Conservation (phyloP, 2,113 vertebrate genomes). For the Coptodon bakossiorum region DNA sequence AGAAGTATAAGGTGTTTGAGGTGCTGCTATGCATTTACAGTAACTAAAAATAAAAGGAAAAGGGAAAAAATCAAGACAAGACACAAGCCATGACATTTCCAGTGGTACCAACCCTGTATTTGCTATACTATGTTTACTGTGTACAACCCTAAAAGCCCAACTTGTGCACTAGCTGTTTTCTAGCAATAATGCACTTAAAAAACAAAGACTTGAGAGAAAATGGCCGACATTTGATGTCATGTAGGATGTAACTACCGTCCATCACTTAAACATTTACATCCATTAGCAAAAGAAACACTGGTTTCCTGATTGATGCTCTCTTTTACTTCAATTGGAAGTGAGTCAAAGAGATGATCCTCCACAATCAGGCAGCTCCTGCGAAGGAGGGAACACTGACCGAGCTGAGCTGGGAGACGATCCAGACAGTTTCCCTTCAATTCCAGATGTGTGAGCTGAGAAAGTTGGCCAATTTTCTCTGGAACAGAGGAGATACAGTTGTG, state of each 20-base stretch:
- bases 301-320: constrained; percentile 90
- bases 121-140: background rate
- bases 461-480: constrained; percentile 88
- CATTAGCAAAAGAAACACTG: constrained; percentile 81
- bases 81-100: background rate
- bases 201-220: background rate
- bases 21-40: background rate
- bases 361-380: constrained; percentile 85
- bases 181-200: background rate
- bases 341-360: constrained; percentile 96
- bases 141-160: background rate
- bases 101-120: background rate
- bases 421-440: constrained; percentile 96
- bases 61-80: background rate
- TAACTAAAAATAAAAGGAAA: background rate
- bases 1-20: background rate
- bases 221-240: background rate
- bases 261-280: constrained; percentile 70
- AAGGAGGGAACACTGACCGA: constrained; percentile 86
- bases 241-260: constrained; percentile 6
- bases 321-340: constrained; percentile 89
- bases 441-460: constrained; percentile 87
- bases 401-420: constrained; percentile 85
- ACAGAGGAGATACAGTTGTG: constrained; percentile 88
- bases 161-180: background rate